A percentile compares a stretch with the other conserved stretches of the same genome.
phyloP scores from a whole-genome alignment of 2,113 vertebrate genomes.

The Oriolus oriolus region DNA sequence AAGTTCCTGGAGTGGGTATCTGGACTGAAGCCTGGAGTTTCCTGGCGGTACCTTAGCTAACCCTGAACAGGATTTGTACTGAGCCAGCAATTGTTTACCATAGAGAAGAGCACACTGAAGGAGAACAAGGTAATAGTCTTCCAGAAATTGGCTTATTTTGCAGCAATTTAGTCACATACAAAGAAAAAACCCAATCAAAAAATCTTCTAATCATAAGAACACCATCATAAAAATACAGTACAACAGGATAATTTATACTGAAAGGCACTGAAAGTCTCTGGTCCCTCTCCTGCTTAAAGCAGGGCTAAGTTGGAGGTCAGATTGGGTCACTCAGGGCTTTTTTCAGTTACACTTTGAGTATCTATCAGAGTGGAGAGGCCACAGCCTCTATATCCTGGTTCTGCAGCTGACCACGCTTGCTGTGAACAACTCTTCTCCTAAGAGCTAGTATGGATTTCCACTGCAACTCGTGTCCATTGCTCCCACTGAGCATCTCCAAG shows the following conservation, averaged over 20 bases:
- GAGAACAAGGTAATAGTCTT: not conserved
- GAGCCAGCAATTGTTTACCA: not conserved
- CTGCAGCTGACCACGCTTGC: rapidly evolving
- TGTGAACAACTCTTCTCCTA: not conserved
- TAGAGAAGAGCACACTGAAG: not conserved
- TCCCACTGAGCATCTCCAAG: not conserved
- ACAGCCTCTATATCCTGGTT: not conserved
- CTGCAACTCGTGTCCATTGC: rapidly evolving
- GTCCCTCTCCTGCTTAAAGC: not conserved
- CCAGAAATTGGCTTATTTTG: not conserved
- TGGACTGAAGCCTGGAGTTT: slow-evolving; percentile 19
- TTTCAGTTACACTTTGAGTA: not conserved
- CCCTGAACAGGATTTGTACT: not conserved
- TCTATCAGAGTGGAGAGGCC: not conserved
- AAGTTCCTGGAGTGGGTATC: slow-evolving; percentile 17
- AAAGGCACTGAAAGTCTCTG: not conserved
- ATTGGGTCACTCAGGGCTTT: not conserved
- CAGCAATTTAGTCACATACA: not conserved
- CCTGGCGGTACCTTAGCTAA: not conserved
- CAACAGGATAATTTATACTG: not conserved
- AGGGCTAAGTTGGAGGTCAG: not conserved
- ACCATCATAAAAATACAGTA: not conserved
- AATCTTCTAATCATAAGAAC: not conserved
- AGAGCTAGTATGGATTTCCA: not conserved
- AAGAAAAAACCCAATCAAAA: not conserved